These are phyloP conservation scores for Babyrousa celebensis DNA, from an alignment of 2,797 vertebrate genomes.

Conservation along the genomic window DNA sequence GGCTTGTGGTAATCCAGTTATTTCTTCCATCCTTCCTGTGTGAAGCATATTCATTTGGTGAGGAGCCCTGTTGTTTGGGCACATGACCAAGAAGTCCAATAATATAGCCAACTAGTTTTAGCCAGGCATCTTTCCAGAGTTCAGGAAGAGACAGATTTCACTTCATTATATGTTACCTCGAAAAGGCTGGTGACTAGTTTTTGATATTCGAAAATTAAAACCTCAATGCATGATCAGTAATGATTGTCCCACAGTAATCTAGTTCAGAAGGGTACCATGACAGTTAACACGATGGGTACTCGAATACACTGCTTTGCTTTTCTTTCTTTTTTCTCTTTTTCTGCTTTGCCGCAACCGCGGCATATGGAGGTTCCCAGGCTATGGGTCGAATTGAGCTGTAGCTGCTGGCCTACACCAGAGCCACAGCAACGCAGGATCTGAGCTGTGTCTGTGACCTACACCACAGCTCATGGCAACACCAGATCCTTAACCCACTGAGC, in stretches of 20 bases:
- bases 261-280: background rate
- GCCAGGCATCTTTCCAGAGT: background rate
- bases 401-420: too few relatives aligned
- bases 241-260: background rate
- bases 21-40: conserved; percentile 48
- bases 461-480: too few relatives aligned
- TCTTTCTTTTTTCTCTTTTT: too few relatives aligned
- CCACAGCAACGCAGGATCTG: too few relatives aligned
- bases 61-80: background rate
- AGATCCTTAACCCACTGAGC: too few relatives aligned
- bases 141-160: conserved; percentile 50
- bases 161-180: conserved; percentile 10
- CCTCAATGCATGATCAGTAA: background rate
- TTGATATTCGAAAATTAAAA: conserved; percentile 61
- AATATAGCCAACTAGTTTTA: background rate
- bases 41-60: background rate
- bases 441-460: too few relatives aligned
- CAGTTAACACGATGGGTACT: background rate
- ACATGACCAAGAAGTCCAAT: background rate
- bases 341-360: too few relatives aligned
- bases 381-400: too few relatives aligned
- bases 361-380: too few relatives aligned
- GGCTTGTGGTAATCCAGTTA: background rate
- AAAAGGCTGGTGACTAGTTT: conserved; percentile 27
- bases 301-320: background rate